A percentile compares a stretch with the other conserved stretches of the same genome.
These are phyloP conservation scores for Pilophorus perplexus DNA, from an alignment of 2,888 invertebrate genomes.

Conservation along the genomic window DNA sequence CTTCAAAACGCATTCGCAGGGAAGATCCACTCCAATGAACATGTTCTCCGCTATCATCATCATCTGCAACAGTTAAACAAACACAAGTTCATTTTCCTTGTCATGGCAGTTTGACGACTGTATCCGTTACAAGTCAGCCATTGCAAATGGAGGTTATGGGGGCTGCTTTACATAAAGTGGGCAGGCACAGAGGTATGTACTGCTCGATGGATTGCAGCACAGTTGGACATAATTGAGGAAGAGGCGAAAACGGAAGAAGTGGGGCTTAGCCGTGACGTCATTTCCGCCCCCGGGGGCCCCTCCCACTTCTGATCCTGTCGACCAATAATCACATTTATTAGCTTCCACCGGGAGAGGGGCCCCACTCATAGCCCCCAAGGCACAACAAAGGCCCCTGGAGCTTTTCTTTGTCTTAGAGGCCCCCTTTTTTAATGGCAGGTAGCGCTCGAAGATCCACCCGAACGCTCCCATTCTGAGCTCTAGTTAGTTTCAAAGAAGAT, in stretches of 20 bases:
- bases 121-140: too few species aligned
- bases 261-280: slow-evolving; percentile 21
- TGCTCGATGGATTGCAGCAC: too few species aligned
- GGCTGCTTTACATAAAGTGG: too few species aligned
- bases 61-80: too few species aligned
- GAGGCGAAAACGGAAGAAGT: slow-evolving; percentile 12
- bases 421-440: slow-evolving; percentile 28
- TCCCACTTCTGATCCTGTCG: slow-evolving; percentile 18
- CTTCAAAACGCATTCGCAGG: too few species aligned
- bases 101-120: too few species aligned
- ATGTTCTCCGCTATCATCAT: too few species aligned
- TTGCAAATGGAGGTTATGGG: too few species aligned
- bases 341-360: slow-evolving; percentile 8
- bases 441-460: too few species aligned
- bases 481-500: background rate
- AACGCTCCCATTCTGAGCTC: slow-evolving; percentile 24
- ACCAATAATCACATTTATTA: slow-evolving; percentile 29
- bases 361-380: slow-evolving; percentile 10
- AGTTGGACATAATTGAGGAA: slow-evolving; percentile 9
- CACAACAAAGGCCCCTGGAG: slow-evolving; percentile 20
- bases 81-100: too few species aligned
- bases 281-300: slow-evolving; percentile 29
- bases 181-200: too few species aligned
- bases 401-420: slow-evolving; percentile 5
- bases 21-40: too few species aligned